Conservation (phyloP, 2,888 invertebrate species). For the Drosophila niveifrons region DNA sequence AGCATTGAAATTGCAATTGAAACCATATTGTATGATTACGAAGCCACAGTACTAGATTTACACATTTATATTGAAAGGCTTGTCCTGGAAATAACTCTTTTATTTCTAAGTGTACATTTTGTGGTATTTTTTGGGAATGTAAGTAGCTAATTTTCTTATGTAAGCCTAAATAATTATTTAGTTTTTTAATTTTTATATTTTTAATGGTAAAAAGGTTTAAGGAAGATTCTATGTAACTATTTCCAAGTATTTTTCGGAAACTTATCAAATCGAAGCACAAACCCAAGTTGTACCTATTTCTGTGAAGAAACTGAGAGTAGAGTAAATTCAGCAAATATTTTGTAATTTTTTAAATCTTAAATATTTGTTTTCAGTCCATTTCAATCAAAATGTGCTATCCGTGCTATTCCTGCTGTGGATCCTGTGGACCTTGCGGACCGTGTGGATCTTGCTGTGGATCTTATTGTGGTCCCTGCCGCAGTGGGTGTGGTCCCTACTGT, state of each 20-base stretch:
- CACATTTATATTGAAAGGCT: constrained; percentile 4
- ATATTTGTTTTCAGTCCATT: not conserved
- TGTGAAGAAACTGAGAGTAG: constrained; percentile 19
- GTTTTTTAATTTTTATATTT: not conserved
- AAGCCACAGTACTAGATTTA: not conserved
- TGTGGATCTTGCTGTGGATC: not conserved
- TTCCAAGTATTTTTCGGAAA: not conserved
- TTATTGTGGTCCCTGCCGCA: constrained; percentile 10
- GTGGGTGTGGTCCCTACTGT: constrained; percentile 12
- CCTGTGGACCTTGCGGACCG: constrained; percentile 13
- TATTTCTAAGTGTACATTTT: constrained; percentile 20
- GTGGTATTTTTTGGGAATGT: constrained; percentile 24
- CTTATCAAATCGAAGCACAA: not conserved
- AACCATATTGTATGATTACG: not conserved
- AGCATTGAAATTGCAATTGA: not conserved
- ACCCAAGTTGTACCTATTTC: constrained; percentile 12
- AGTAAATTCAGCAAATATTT: not conserved
- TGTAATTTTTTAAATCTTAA: not conserved
- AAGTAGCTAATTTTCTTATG: not conserved
- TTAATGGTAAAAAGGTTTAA: not conserved
- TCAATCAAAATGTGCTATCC: constrained; percentile 22
- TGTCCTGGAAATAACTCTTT: constrained; percentile 8
- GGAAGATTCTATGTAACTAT: not conserved
- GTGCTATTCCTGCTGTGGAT: constrained; percentile 8
- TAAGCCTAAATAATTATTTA: not conserved